Conservation (phyloP, 2,888 invertebrate species). For the Drosophila lutescens region DNA sequence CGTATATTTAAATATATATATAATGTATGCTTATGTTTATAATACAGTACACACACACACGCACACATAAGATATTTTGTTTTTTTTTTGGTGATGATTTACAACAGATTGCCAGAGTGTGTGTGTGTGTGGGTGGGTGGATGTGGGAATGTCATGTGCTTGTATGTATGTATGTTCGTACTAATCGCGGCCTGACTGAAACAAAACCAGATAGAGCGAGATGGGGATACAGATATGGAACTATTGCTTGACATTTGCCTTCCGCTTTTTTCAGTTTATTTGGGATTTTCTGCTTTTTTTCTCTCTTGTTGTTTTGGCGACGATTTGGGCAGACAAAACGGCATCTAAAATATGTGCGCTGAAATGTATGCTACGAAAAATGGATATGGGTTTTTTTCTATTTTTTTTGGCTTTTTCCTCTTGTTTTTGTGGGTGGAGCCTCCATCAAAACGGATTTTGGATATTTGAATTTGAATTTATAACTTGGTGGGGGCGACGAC, state of each 20-base stretch:
- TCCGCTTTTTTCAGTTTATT: slow-evolving; percentile 23
- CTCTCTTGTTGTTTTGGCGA: slow-evolving; percentile 14
- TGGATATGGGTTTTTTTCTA: slow-evolving; percentile 22
- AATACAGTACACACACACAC: slow-evolving; percentile 41
- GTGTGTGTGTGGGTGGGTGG: slow-evolving; percentile 5
- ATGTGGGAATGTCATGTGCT: slow-evolving; percentile 1
- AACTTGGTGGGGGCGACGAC: neutral
- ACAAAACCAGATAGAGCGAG: slow-evolving; percentile 30
- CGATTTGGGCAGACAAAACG: slow-evolving; percentile 41
- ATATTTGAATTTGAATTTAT: slow-evolving; percentile 41
- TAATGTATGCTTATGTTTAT: slow-evolving; percentile 48
- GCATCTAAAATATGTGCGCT: slow-evolving; percentile 43
- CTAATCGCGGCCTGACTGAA: slow-evolving; percentile 14
- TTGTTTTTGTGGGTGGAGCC: slow-evolving; percentile 20
- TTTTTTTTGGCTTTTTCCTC: neutral
- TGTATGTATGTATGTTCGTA: neutral
- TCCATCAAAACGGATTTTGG: slow-evolving; percentile 29
- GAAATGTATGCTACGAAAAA: slow-evolving; percentile 39
- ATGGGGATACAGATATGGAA: slow-evolving; percentile 18
- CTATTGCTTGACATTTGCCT: slow-evolving; percentile 25
- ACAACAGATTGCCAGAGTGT: slow-evolving; percentile 47
- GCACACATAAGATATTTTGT: slow-evolving; percentile 26
- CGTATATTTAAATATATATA: slow-evolving; percentile 28
- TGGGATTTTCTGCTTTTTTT: slow-evolving; percentile 5
- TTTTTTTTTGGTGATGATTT: slow-evolving; percentile 60